Percentiles rank a stretch among this genome's conserved stretches.
phyloP scores from a whole-genome alignment of 1,140 invertebrate genomes.

The Acromyrmex heyeri region DNA sequence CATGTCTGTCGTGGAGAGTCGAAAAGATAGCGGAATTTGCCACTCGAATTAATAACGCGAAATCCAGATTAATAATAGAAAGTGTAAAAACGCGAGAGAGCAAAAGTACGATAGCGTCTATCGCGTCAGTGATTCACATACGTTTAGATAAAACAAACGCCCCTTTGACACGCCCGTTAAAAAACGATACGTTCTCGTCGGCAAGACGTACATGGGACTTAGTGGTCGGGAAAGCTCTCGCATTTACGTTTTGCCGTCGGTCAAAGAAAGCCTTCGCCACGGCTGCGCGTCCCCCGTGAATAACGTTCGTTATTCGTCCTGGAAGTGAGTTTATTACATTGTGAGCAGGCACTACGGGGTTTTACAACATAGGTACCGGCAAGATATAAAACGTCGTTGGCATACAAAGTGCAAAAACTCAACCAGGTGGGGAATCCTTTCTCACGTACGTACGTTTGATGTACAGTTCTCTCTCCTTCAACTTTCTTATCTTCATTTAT shows the following conservation, averaged over 20 bases:
- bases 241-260: conserved; percentile 51
- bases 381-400: conserved; percentile 56
- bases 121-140: conserved; percentile 32
- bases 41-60: conserved; percentile 10
- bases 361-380: conserved; percentile 31
- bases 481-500: conserved; percentile 51
- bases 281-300: conserved; percentile 32
- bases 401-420: conserved; percentile 56
- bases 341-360: conserved; percentile 36
- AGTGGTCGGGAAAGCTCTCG: conserved; percentile 5
- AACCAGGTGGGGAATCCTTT: conserved; percentile 51
- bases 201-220: neutral
- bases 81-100: neutral
- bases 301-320: conserved; percentile 59
- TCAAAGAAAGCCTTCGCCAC: conserved; percentile 41
- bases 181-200: conserved; percentile 31
- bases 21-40: neutral
- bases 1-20: neutral
- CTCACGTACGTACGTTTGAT: conserved; percentile 28
- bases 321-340: conserved; percentile 59
- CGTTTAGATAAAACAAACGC: conserved; percentile 45
- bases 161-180: conserved; percentile 46
- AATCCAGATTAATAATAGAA: conserved; percentile 13
- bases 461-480: neutral
- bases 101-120: conserved; percentile 39